Evolutionary conservation across 2,113 vertebrate genomes (phyloP).

Genomic region (Erythrocercus mccallii): DNA sequence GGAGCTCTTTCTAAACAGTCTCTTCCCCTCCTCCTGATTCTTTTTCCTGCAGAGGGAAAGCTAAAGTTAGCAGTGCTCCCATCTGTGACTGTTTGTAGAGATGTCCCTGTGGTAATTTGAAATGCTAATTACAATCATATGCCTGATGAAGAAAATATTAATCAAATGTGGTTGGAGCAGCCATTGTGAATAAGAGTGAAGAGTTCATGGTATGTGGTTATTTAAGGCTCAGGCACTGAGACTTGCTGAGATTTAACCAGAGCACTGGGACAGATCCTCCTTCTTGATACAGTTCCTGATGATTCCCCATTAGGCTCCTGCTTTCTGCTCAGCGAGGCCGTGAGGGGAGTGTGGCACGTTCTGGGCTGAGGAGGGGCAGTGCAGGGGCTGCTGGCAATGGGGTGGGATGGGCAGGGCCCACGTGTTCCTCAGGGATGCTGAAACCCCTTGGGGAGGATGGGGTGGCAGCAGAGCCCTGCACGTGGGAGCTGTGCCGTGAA

Average conservation of each 20-base stretch:
- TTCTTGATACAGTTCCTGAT: neutral
- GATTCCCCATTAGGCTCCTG: fast-evolving
- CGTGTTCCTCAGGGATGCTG: fast-evolving
- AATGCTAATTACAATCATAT: conserved; percentile 65
- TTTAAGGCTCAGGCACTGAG: neutral
- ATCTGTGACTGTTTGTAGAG: conserved; percentile 48
- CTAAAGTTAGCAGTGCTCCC: conserved; percentile 65
- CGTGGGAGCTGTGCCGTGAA: fast-evolving
- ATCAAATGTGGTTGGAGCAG: conserved; percentile 31
- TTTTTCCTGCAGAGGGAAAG: conserved; percentile 21
- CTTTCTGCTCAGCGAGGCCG: neutral
- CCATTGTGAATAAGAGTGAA: neutral
- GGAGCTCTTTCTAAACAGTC: neutral
- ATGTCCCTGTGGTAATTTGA: conserved; percentile 57
- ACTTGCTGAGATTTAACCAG: neutral
- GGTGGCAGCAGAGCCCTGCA: neutral
- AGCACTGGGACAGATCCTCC: neutral
- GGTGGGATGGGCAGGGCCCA: neutral
- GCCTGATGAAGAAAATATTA: conserved; percentile 54
- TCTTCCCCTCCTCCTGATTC: conserved; percentile 9
- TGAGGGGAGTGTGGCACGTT: fast-evolving
- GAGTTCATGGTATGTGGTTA: neutral
- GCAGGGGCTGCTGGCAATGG: neutral
- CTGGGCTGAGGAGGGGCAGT: neutral
- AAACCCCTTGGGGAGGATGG: neutral